phyloP scores from a whole-genome alignment of 2,888 invertebrate species.

The Pachycephus smyrnensis region DNA sequence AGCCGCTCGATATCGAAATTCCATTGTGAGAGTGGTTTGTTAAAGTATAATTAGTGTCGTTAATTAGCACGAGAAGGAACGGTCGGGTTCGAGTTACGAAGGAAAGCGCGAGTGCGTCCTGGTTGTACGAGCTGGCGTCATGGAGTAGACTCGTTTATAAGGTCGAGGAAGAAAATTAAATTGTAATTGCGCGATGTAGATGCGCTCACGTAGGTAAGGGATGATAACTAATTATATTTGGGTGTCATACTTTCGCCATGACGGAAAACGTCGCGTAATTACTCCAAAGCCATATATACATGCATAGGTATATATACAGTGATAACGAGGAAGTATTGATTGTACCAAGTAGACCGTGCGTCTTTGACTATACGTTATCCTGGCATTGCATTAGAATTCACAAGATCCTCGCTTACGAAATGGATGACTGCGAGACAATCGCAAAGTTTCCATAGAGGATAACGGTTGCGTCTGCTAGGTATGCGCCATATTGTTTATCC shows the following conservation, averaged over 20 bases:
- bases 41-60: slow-evolving; percentile 47
- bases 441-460: too few species aligned
- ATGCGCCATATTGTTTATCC: too few species aligned
- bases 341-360: slow-evolving; percentile 18
- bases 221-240: slow-evolving; percentile 52
- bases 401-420: too few species aligned
- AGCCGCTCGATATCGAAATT: slow-evolving; percentile 33
- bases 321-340: slow-evolving; percentile 47
- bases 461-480: too few species aligned
- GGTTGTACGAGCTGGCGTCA: slow-evolving; percentile 35
- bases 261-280: slow-evolving; percentile 19
- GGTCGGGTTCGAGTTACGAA: slow-evolving; percentile 36
- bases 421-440: too few species aligned
- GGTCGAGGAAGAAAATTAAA: slow-evolving; percentile 49
- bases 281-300: too few species aligned
- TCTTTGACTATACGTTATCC: background rate
- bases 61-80: slow-evolving; percentile 33
- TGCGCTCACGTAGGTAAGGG: slow-evolving; percentile 41
- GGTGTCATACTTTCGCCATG: slow-evolving; percentile 45
- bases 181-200: slow-evolving; percentile 49
- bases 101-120: slow-evolving; percentile 34
- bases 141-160: slow-evolving; percentile 51
- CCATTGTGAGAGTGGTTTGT: slow-evolving; percentile 40
- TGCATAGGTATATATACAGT: slow-evolving; percentile 42
- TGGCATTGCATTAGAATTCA: too few species aligned